Percentiles rank a stretch among this genome's conserved stretches.
Evolutionary conservation across 2,113 vertebrate species (phyloP).

Genomic region (Nerophis ophidion): DNA sequence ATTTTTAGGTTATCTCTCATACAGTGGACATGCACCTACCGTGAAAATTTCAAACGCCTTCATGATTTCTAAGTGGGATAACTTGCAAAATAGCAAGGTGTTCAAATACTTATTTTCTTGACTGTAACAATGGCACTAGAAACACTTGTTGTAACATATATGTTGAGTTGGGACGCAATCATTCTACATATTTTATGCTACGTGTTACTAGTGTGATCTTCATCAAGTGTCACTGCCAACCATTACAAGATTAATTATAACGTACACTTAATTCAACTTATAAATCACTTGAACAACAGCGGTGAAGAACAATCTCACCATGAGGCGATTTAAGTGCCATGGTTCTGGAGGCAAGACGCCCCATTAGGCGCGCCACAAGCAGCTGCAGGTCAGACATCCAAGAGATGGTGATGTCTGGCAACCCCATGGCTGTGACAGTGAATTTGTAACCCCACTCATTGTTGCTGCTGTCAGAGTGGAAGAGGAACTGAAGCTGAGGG

Average conservation of each 20-base stretch:
- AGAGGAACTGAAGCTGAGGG: conserved; percentile 94
- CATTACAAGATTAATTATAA: not conserved
- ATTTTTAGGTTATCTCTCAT: too few relatives aligned
- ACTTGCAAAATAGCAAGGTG: too few relatives aligned
- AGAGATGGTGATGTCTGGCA: conserved; percentile 87
- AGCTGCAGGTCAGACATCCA: conserved; percentile 95
- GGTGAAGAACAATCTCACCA: conserved; percentile 63
- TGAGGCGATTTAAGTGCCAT: conserved; percentile 80
- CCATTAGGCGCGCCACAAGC: conserved; percentile 88
- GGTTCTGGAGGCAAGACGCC: conserved; percentile 87
- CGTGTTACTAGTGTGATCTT: too few relatives aligned
- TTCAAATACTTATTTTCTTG: too few relatives aligned
- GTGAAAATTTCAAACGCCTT: too few relatives aligned
- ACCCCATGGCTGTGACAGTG: conserved; percentile 84
- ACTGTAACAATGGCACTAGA: too few relatives aligned
- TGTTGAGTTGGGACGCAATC: too few relatives aligned
- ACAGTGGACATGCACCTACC: too few relatives aligned
- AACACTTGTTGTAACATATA: too few relatives aligned
- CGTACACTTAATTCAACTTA: too few relatives aligned
- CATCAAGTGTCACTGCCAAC: not conserved
- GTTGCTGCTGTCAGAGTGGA: conserved; percentile 96
- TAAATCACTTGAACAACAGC: not conserved
- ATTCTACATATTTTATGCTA: not conserved
- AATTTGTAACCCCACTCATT: conserved; percentile 99
- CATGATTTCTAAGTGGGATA: too few relatives aligned